Percentiles rank a stretch among this genome's conserved stretches.
Evolutionary conservation across 2,113 vertebrate genomes (phyloP).

Genomic region (Mus pahari): DNA sequence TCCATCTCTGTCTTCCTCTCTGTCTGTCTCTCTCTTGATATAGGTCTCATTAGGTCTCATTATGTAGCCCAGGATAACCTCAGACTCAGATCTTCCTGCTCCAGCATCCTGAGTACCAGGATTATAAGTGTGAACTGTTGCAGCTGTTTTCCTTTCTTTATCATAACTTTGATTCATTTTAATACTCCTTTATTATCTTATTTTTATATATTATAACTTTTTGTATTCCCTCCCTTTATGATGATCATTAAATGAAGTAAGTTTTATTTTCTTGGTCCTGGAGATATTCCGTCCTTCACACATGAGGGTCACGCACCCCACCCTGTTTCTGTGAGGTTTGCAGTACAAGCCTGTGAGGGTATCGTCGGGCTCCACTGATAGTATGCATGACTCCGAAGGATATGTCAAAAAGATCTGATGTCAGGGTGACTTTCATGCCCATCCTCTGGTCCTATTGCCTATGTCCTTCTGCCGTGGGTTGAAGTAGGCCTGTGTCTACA

Average conservation of each 20-base stretch:
- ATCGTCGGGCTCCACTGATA: neutral
- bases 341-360: neutral
- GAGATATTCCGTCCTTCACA: neutral
- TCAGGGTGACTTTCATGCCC: neutral
- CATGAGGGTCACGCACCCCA: neutral
- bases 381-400: neutral
- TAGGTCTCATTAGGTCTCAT: neutral
- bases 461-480: neutral
- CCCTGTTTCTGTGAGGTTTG: neutral
- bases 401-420: neutral
- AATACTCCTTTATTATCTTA: constrained; percentile 16
- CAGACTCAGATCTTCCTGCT: neutral
- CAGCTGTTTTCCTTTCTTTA: neutral
- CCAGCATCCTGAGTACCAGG: neutral
- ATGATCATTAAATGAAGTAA: constrained; percentile 2
- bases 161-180: neutral
- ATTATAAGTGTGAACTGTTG: neutral
- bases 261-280: constrained; percentile 25
- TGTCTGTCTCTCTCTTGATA: neutral
- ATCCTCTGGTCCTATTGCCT: neutral
- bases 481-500: neutral
- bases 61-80: neutral
- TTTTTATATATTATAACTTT: constrained; percentile 13
- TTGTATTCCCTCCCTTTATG: neutral
- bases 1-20: neutral